A percentile compares a stretch with the other conserved stretches of the same genome.
phyloP scores from a whole-genome alignment of 2,888 invertebrate genomes.

The Synanthedon andrenaeformis region DNA sequence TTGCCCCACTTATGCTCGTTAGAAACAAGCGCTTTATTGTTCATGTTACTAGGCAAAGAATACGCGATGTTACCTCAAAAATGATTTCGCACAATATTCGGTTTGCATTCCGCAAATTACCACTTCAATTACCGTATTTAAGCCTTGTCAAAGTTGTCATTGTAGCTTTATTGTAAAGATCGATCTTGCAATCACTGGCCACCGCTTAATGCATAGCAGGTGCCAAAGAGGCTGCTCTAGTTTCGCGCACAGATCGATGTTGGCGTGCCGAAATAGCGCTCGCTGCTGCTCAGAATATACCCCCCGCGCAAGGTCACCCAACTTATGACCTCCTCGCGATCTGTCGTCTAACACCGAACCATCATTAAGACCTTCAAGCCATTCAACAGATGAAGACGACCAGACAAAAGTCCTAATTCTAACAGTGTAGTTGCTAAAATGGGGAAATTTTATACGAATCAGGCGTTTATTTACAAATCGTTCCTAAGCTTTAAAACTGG shows the following conservation, averaged over 20 bases:
- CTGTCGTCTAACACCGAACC: constrained; percentile 21
- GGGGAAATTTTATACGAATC: too few species aligned
- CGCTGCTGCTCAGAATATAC: constrained; percentile 42
- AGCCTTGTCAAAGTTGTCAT: too few species aligned
- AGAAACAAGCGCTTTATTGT: not conserved
- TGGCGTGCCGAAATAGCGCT: constrained; percentile 47
- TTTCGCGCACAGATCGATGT: constrained; percentile 46
- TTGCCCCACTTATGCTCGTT: not conserved
- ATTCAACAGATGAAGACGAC: too few species aligned
- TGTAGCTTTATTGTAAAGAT: not conserved
- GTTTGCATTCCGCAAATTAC: too few species aligned
- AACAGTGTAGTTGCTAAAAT: too few species aligned
- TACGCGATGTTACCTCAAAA: not conserved
- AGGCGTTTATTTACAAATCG: too few species aligned
- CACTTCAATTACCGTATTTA: too few species aligned
- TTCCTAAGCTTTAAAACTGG: too few species aligned
- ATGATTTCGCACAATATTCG: not conserved
- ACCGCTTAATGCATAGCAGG: constrained; percentile 32
- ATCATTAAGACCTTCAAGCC: constrained; percentile 15
- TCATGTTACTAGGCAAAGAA: constrained; percentile 6
- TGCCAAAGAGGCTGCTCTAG: constrained; percentile 58
- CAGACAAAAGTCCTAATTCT: too few species aligned
- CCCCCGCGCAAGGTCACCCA: constrained; percentile 35
- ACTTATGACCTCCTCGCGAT: constrained; percentile 46
- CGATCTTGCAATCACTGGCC: constrained; percentile 40